Percentiles rank a stretch among this genome's conserved stretches.
Evolutionary conservation across 1,140 invertebrate species (phyloP).

Genomic region (Leptinotarsa undecemlineata): DNA sequence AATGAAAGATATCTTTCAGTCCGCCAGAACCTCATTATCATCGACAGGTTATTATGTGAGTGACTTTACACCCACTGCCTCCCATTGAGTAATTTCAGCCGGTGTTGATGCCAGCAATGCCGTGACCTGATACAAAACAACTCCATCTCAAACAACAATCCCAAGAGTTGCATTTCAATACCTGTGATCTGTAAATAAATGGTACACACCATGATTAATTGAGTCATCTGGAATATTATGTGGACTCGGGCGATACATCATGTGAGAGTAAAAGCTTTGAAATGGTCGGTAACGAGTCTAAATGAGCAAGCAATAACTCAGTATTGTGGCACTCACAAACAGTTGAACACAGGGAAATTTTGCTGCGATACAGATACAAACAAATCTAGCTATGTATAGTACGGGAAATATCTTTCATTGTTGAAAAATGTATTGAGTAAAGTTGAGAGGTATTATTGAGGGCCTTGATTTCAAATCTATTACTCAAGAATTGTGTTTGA

Average conservation of each 20-base stretch:
- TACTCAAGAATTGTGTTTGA: no score
- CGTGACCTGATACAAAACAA: constrained; percentile 4
- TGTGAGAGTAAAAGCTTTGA: background rate
- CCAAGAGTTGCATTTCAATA: background rate
- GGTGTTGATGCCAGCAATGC: background rate
- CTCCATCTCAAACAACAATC: background rate
- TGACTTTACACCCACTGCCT: background rate
- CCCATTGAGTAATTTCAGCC: background rate
- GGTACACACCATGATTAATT: constrained; percentile 14
- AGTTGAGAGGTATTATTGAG: no score
- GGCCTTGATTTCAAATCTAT: no score
- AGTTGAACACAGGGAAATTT: constrained; percentile 11
- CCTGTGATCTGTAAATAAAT: background rate
- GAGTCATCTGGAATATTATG: constrained; percentile 24
- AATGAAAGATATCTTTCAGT: no score
- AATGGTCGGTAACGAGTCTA: constrained; percentile 20
- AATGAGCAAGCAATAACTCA: constrained; percentile 20
- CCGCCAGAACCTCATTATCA: no score
- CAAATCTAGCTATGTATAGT: constrained; percentile 26
- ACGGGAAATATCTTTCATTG: background rate
- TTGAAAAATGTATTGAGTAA: no score
- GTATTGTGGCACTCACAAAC: constrained; percentile 18
- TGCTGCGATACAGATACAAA: constrained; percentile 4
- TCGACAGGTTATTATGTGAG: background rate
- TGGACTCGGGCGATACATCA: constrained; percentile 11